Evolutionary conservation across 2,797 vertebrate species (phyloP).

Genomic region (Tauraco hartlaubi): DNA sequence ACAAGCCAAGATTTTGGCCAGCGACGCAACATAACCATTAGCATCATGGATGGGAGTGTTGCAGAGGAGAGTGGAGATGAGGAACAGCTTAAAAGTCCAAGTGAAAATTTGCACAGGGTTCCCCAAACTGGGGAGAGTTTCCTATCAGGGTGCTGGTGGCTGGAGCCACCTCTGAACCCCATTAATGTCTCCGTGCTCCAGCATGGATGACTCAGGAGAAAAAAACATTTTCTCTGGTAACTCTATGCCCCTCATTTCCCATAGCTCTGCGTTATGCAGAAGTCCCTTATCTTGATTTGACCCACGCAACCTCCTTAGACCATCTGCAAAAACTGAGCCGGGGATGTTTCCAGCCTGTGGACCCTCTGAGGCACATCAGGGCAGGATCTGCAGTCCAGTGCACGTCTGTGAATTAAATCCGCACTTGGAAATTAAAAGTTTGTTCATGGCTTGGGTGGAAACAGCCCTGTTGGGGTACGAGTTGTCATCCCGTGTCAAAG

Average conservation of each 20-base stretch:
- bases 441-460: background rate
- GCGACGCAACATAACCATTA: background rate
- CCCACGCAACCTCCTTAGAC: background rate
- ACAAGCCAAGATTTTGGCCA: background rate
- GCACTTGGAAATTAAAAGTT: background rate
- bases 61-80: background rate
- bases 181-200: background rate
- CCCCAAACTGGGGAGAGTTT: background rate
- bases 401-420: background rate
- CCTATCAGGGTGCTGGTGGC: background rate
- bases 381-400: background rate
- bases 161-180: background rate
- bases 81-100: background rate
- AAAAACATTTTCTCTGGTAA: background rate
- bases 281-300: background rate
- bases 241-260: background rate
- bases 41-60: background rate
- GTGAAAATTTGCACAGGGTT: background rate
- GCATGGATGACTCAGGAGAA: background rate
- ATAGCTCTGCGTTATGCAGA: fast-evolving
- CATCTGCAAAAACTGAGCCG: background rate
- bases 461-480: fast-evolving
- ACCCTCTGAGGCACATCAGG: background rate
- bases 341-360: background rate
- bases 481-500: background rate